A percentile compares a stretch with the other conserved stretches of the same genome.
Evolutionary conservation across 2,888 invertebrate species (phyloP).

Genomic region (Lithophane leautieri): DNA sequence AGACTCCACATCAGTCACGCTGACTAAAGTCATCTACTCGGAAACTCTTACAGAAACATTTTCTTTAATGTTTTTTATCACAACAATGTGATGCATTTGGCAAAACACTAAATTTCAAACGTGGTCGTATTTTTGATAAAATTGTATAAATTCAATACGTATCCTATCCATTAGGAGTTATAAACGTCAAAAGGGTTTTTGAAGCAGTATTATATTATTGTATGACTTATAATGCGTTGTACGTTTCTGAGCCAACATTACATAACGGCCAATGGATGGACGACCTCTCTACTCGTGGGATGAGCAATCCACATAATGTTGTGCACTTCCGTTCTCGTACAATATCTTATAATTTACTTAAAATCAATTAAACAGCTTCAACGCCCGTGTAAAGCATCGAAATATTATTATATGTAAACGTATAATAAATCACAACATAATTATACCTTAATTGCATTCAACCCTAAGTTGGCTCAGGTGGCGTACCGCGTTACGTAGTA

Average conservation of each 20-base stretch:
- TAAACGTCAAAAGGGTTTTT: slow-evolving; percentile 46
- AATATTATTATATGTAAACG: slow-evolving; percentile 48
- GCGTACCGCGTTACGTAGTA: slow-evolving; percentile 31
- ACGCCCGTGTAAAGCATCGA: slow-evolving; percentile 47
- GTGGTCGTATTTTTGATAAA: slow-evolving; percentile 57
- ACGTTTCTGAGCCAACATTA: slow-evolving; percentile 46
- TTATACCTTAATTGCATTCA: slow-evolving; percentile 39
- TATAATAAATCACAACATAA: slow-evolving; percentile 57
- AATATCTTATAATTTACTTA: slow-evolving; percentile 38
- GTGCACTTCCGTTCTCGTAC: slow-evolving; percentile 1
- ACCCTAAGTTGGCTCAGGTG: slow-evolving; percentile 43
- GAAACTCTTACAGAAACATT: slow-evolving; percentile 55
- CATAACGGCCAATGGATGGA: neutral
- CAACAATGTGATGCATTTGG: slow-evolving; percentile 64
- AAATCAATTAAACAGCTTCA: slow-evolving; percentile 41
- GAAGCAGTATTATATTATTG: slow-evolving; percentile 37
- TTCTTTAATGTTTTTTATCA: slow-evolving; percentile 55
- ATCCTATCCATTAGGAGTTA: slow-evolving; percentile 54
- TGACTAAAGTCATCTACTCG: slow-evolving; percentile 37
- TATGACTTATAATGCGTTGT: slow-evolving; percentile 38
- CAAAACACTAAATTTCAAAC: slow-evolving; percentile 58
- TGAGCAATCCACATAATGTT: slow-evolving; percentile 5
- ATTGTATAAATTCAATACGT: slow-evolving; percentile 60
- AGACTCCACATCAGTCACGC: slow-evolving; percentile 37
- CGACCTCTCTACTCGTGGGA: neutral